These are phyloP conservation scores for Torymus auratus DNA, from an alignment of 2,888 invertebrate species.

Conservation along the genomic window DNA sequence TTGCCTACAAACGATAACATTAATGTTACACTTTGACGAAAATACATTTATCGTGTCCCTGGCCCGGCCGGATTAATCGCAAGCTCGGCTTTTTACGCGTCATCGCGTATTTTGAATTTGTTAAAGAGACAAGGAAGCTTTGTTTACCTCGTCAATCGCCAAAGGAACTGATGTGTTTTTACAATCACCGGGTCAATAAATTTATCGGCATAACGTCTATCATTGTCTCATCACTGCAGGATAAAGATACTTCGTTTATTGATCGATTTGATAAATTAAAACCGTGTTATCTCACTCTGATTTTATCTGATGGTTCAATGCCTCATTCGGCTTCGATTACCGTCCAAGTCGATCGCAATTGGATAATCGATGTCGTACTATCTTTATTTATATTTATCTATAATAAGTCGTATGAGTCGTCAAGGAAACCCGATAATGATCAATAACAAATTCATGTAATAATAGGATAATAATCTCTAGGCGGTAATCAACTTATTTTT, in stretches of 20 bases:
- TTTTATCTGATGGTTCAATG: too few relatives aligned
- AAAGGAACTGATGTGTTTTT: too few relatives aligned
- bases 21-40: slow-evolving; percentile 11
- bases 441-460: background rate
- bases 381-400: background rate
- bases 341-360: background rate
- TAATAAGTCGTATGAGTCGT: background rate
- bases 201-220: too few relatives aligned
- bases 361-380: background rate
- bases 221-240: too few relatives aligned
- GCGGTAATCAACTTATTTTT: too few relatives aligned
- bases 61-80: background rate
- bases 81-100: background rate
- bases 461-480: too few relatives aligned
- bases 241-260: too few relatives aligned
- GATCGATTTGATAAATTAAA: too few relatives aligned
- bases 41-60: slow-evolving; percentile 15
- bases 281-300: too few relatives aligned
- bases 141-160: too few relatives aligned
- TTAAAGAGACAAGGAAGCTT: background rate
- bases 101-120: background rate
- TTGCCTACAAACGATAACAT: slow-evolving; percentile 5
- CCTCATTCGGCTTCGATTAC: too few relatives aligned
- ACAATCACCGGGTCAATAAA: too few relatives aligned
- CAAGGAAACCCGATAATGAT: background rate